Base-by-base conservation (phyloP, 2,888 invertebrate species). In the Amphipoea lucens region DNA sequence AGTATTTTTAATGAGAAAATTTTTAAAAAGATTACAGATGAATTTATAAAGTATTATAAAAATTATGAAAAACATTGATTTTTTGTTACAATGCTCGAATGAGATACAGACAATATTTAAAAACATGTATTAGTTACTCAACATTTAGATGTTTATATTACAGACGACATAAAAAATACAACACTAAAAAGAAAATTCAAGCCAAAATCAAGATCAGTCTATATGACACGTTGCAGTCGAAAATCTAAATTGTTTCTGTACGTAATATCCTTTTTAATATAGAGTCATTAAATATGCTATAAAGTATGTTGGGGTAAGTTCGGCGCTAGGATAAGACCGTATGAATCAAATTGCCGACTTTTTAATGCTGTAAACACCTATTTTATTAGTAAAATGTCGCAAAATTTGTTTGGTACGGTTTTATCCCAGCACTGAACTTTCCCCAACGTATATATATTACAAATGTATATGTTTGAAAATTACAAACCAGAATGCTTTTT, bases 161-260 rank as follows among this genome's bases (percentile, higher is more conserved):
- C 87, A 87, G 63, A 84, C 76, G 77, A 81, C 78, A 76, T 65
- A 60, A 83, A 65, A 88, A 87, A 77, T 70, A 86, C 80, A 83
- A 88, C 81, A 81, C 84, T 83, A 82, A 79, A 79, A 80, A 78
- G 57, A 83, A 69, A 76, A 72, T 73, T 84, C 79, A 77, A 76
- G 68, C 63, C 97, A 45, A 57, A 66, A 76, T 40, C 7, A 74
- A 4, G 0, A 23, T 70, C 69, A 85, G 76, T 87, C 81, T 75
- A 74, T 70, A 81, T 75, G 87, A 85, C 85, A 80, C 23, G 66
- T 67, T 71, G 66, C 40, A 29, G 14, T 23, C 3, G 20, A 60
- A 66, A 54, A 63, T 63, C 3, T 40, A 40, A 57, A n/a, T 57
- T 9, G 1, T 57, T 57, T 57, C 9, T 9, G 57, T 57, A 23